A percentile compares a stretch with the other conserved stretches of the same genome.
These are phyloP conservation scores for Sebastes schlegelii DNA, from an alignment of 2,113 vertebrate species.

Conservation along the genomic window DNA sequence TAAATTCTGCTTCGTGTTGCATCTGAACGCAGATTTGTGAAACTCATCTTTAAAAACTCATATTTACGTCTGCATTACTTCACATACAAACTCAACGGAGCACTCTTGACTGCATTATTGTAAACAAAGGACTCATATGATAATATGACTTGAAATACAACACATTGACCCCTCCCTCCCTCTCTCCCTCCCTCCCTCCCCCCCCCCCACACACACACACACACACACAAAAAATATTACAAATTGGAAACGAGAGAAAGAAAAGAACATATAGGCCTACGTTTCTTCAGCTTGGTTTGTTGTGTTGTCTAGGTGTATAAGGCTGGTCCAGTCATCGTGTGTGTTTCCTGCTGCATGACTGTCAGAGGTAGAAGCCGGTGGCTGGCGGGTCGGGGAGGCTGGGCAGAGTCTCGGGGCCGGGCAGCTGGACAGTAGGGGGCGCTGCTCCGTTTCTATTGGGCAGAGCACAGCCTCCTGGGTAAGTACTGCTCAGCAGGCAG, in stretches of 20 bases:
- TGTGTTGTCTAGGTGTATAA: constrained; percentile 55
- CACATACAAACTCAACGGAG: constrained; percentile 31
- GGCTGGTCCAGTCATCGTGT: constrained; percentile 66
- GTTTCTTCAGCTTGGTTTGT: constrained; percentile 45
- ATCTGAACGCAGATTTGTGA: constrained; percentile 37
- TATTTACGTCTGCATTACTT: constrained; percentile 16
- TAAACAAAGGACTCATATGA: constrained; percentile 79
- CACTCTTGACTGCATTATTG: constrained; percentile 73
- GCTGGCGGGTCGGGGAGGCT: constrained; percentile 65
- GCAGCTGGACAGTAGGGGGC: constrained; percentile 63
- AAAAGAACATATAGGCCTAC: constrained; percentile 36
- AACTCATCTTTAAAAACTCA: constrained; percentile 27
- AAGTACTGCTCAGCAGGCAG: constrained; percentile 62
- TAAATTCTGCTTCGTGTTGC: constrained; percentile 9
- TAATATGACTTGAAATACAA: constrained; percentile 65
- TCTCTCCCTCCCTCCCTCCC: too few relatives aligned
- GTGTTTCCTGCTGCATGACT: constrained; percentile 29
- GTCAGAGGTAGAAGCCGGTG: constrained; percentile 79
- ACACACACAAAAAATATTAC: background rate
- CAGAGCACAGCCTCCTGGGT: constrained; percentile 58
- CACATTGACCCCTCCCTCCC: background rate
- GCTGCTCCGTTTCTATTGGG: constrained; percentile 64
- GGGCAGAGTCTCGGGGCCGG: constrained; percentile 61
- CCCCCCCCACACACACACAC: background rate
- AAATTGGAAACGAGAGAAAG: constrained; percentile 13